A percentile compares a stretch with the other conserved stretches of the same genome.
Evolutionary conservation across 2,797 vertebrate genomes (phyloP).

Genomic region (Netta rufina): DNA sequence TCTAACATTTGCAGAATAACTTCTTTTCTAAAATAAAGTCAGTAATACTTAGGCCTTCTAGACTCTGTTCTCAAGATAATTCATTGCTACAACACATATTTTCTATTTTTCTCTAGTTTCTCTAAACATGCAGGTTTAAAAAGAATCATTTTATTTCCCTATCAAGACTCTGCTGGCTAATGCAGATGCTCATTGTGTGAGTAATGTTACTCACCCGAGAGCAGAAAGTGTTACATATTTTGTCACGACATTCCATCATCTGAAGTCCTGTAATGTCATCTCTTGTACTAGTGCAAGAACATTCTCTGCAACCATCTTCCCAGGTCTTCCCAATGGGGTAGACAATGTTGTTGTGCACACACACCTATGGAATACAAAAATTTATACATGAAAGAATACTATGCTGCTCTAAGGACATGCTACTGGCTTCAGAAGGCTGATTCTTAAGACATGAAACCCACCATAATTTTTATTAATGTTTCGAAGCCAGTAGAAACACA

Average conservation of each 20-base stretch:
- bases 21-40: not conserved
- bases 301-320: slow-evolving; percentile 88
- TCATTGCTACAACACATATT: not conserved
- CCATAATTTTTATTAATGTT: not conserved
- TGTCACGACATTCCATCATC: slow-evolving; percentile 83
- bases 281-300: slow-evolving; percentile 83
- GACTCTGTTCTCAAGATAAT: not conserved
- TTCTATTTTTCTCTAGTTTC: not conserved
- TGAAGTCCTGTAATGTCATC: slow-evolving; percentile 85
- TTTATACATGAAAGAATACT: not conserved
- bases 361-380: slow-evolving; percentile 82
- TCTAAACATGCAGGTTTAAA: not conserved
- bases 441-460: not conserved
- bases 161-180: not conserved
- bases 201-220: slow-evolving; percentile 78
- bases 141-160: not conserved
- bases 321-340: slow-evolving; percentile 86
- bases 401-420: not conserved
- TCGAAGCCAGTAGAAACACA: not conserved
- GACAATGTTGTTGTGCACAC: slow-evolving; percentile 84
- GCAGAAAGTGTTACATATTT: slow-evolving; percentile 85
- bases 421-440: not conserved
- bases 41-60: not conserved
- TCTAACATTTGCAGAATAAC: not conserved
- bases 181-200: too few relatives aligned